These are phyloP conservation scores for Thripadectes ignobilis DNA, from an alignment of 2,797 vertebrate genomes.

Conservation along the genomic window DNA sequence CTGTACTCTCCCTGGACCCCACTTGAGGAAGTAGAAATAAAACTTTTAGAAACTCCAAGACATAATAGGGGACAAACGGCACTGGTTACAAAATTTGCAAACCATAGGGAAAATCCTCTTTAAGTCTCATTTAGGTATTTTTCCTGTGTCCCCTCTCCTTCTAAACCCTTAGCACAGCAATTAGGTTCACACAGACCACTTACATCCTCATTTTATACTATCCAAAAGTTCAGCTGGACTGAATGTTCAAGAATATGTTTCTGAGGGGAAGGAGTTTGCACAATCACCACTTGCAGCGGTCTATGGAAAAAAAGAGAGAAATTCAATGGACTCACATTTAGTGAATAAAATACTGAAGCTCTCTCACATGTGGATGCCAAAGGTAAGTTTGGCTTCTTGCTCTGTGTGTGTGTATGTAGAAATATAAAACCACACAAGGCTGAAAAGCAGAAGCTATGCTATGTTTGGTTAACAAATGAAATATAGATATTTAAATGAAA, in stretches of 20 bases:
- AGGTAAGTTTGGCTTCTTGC: not conserved
- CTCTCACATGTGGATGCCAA: not conserved
- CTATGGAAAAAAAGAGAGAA: not conserved
- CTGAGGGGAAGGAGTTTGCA: not conserved
- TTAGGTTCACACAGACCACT: not conserved
- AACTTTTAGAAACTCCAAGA: not conserved
- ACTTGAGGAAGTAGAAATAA: not conserved
- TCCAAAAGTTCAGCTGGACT: not conserved
- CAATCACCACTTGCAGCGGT: not conserved
- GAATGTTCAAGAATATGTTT: not conserved
- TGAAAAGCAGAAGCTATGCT: slow-evolving; percentile 24
- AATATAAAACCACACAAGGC: slow-evolving; percentile 9
- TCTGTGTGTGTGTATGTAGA: not conserved
- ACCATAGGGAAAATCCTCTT: not conserved
- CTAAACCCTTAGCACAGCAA: not conserved
- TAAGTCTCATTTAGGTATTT: not conserved
- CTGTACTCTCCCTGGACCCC: not conserved
- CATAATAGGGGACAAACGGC: not conserved
- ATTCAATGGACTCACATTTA: not conserved
- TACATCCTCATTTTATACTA: not conserved
- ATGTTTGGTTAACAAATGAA: slow-evolving; percentile 59
- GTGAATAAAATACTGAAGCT: not conserved
- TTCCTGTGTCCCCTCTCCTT: not conserved
- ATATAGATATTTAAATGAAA: slow-evolving; percentile 51
- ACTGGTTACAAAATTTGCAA: not conserved